These are phyloP conservation scores for Oreochromis mossambicus DNA, from an alignment of 2,797 vertebrate genomes.

Conservation along the genomic window DNA sequence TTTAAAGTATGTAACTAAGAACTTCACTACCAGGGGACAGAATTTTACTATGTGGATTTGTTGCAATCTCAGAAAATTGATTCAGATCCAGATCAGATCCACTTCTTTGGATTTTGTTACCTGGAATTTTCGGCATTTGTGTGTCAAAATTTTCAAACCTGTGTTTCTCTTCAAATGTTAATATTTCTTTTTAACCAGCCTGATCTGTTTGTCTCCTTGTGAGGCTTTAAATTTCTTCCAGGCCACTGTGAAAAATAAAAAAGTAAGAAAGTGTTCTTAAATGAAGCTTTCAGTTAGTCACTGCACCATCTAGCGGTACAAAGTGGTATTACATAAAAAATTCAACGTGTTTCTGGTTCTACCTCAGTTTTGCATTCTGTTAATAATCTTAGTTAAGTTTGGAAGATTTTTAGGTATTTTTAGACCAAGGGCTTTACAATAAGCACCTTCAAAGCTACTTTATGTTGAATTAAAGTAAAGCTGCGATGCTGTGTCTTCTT, in stretches of 20 bases:
- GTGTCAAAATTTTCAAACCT: not conserved
- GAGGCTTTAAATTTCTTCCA: not conserved
- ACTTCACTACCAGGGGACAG: not conserved
- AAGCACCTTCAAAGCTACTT: not conserved
- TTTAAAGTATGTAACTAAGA: not conserved
- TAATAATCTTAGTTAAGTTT: not conserved
- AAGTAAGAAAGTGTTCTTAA: not conserved
- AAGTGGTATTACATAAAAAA: rapidly evolving
- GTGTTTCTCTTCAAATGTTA: not conserved
- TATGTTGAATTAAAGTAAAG: rapidly evolving
- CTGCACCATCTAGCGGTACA: rapidly evolving
- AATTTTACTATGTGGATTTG: no score
- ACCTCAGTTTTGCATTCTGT: not conserved
- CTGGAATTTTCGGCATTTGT: rapidly evolving
- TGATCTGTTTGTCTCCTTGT: rapidly evolving
- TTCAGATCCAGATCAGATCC: not conserved
- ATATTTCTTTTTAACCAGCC: rapidly evolving
- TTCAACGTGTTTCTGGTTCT: rapidly evolving
- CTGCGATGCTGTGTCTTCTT: rapidly evolving
- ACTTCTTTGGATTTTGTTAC: not conserved
- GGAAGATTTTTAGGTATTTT: not conserved
- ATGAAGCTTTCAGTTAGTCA: rapidly evolving
- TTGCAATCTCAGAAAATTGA: not conserved
- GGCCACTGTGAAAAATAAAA: not conserved
- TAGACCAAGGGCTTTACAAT: not conserved